Base-by-base conservation (phyloP, 2,797 vertebrate genomes). In the Lacerta viridis region DNA sequence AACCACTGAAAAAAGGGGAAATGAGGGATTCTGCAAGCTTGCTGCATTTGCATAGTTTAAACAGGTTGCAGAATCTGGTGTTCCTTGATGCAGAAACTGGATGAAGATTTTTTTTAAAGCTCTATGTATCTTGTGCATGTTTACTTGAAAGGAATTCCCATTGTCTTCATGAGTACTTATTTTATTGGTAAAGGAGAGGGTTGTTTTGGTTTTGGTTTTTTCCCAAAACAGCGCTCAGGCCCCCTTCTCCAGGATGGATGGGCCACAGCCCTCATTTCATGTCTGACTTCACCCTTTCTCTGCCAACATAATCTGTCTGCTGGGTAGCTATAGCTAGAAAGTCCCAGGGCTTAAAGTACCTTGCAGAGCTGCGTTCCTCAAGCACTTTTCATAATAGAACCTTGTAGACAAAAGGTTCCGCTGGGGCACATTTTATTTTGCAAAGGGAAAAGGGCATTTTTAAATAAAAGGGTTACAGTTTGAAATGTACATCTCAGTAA, bases 221-320 rank as follows among this genome's bases (percentile, higher is more conserved):
- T 20, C 5, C 27, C 2, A 23, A 80, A n/a, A 20, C n/a, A 5
- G 27, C 13, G 25, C 33, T 64, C 25, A 36, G 18, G 15, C 11
- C 18, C 29, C 1, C n/a, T 9, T 33, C 15, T 3, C 66, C 4
- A 43, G 2, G 13, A 23, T 27, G 25, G 41, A 17, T 71, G 81
- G 81, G 27, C 81, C 15, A 25, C 41, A 6, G 11, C 46, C 77
- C 50, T 20, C 27, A 2, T 43, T 91, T 80, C 50, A 13, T 20
- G 27, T 61, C 8, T 17, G 10, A 85, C 84, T 64, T 77, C 18
- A 46, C n/a, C 23, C 46, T 23, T 9, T 3, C 78, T 50, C 89
- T 91, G 78, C 74, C 93, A 10, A 15, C 93, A 93, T 93, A 87
- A 90, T 75, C 87, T 93, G 94, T 94, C 94, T 93, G 91, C 94